Evolutionary conservation across 2,888 invertebrate species (phyloP).

Genomic region (Drosophila putrida): DNA sequence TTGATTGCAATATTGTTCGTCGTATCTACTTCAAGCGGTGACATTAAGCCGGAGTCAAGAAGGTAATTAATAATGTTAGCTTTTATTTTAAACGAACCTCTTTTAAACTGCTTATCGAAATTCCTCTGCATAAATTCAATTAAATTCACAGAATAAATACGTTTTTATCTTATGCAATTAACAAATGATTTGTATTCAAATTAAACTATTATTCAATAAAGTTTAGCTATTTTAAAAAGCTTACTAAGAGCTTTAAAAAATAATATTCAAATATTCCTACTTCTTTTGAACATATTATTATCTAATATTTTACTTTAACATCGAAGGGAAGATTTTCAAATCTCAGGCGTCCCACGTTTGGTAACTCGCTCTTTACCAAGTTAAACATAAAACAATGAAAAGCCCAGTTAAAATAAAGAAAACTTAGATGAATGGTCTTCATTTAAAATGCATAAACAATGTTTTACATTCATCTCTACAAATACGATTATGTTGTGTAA

Average conservation of each 20-base stretch:
- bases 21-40: constrained; percentile 25
- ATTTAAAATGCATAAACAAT: neutral
- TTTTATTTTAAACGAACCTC: constrained; percentile 4
- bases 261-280: too few relatives aligned
- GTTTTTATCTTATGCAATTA: too few relatives aligned
- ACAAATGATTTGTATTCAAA: too few relatives aligned
- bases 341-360: neutral
- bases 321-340: neutral
- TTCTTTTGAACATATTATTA: too few relatives aligned
- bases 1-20: constrained; percentile 41
- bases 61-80: constrained; percentile 26
- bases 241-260: too few relatives aligned
- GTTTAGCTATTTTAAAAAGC: too few relatives aligned
- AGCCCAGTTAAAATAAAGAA: neutral
- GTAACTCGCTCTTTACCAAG: neutral
- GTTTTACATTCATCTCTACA: neutral
- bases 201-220: too few relatives aligned
- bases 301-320: too few relatives aligned
- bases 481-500: neutral
- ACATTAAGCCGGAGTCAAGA: constrained; percentile 21
- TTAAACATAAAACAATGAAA: neutral
- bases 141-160: too few relatives aligned
- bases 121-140: neutral
- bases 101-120: neutral
- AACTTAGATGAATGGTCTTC: neutral